Evolutionary conservation across 1,140 invertebrate species (phyloP).

Genomic region (Pteromalus puparum): DNA sequence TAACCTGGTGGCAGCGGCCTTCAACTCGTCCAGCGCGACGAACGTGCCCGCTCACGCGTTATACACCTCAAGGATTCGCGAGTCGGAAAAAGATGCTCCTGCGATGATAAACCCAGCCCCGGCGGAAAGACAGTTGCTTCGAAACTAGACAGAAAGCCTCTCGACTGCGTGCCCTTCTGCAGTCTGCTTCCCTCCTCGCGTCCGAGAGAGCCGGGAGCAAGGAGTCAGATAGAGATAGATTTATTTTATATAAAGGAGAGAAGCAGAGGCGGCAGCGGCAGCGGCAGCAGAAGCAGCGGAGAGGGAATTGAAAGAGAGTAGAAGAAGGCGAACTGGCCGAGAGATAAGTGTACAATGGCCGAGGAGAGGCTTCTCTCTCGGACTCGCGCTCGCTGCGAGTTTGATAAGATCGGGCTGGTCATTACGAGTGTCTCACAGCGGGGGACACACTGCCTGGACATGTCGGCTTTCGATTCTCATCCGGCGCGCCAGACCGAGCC

Average conservation of each 20-base stretch:
- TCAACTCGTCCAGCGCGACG: not conserved
- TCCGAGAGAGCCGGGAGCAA: constrained; percentile 21
- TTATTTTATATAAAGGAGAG: constrained; percentile 51
- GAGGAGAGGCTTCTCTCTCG: constrained; percentile 53
- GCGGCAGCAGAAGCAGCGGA: constrained; percentile 14
- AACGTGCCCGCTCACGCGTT: not conserved
- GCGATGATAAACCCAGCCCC: constrained; percentile 38
- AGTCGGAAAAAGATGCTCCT: constrained; percentile 27
- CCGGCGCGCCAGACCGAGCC: constrained; percentile 38
- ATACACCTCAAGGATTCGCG: not conserved
- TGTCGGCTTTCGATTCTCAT: constrained; percentile 68
- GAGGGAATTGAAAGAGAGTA: constrained; percentile 55
- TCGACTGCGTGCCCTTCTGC: constrained; percentile 1
- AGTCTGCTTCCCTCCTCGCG: constrained; percentile 1
- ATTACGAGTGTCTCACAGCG: constrained; percentile 71
- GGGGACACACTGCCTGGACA: constrained; percentile 67
- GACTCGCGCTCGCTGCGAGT: constrained; percentile 51
- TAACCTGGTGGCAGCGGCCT: not conserved
- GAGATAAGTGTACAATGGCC: constrained; percentile 70
- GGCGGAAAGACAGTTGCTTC: constrained; percentile 33
- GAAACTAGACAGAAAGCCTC: constrained; percentile 48
- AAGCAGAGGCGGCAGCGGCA: constrained; percentile 19
- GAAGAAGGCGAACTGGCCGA: constrained; percentile 54
- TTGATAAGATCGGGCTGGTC: constrained; percentile 70
- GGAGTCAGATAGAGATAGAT: constrained; percentile 50